Evolutionary conservation across 2,888 invertebrate genomes (phyloP).

Genomic region (Caenorhabditis imperialis): DNA sequence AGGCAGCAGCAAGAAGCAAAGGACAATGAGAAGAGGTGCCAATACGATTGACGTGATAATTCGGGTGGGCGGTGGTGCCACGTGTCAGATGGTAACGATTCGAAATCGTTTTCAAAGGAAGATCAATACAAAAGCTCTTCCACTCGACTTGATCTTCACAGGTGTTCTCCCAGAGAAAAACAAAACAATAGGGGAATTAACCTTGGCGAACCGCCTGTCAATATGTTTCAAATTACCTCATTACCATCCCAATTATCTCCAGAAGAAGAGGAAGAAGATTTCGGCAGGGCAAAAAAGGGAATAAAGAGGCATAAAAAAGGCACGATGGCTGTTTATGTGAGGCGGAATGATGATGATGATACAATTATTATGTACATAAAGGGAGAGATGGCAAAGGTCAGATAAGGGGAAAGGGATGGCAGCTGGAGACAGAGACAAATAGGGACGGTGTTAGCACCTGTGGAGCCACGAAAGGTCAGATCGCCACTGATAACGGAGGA

Average conservation of each 20-base stretch:
- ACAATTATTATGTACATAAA: constrained; percentile 40
- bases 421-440: constrained; percentile 1
- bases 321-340: constrained; percentile 36
- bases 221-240: constrained; percentile 54
- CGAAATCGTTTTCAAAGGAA: too few relatives aligned
- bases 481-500: too few relatives aligned
- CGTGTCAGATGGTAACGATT: too few relatives aligned
- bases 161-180: not conserved
- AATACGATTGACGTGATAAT: constrained; percentile 28
- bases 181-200: constrained; percentile 18
- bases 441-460: constrained; percentile 7
- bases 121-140: too few relatives aligned
- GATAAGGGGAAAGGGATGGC: constrained; percentile 30
- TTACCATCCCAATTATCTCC: constrained; percentile 26
- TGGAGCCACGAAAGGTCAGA: constrained; percentile 4
- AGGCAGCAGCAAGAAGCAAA: constrained; percentile 12
- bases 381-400: constrained; percentile 42
- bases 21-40: not conserved
- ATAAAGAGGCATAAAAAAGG: constrained; percentile 11
- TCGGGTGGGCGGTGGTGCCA: too few relatives aligned
- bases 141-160: constrained; percentile 45
- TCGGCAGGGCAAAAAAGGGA: not conserved
- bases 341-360: constrained; percentile 28
- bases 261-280: constrained; percentile 6
- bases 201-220: constrained; percentile 10